Evolutionary conservation across 1,140 invertebrate species (phyloP).

Genomic region (Eurosta solidaginis): DNA sequence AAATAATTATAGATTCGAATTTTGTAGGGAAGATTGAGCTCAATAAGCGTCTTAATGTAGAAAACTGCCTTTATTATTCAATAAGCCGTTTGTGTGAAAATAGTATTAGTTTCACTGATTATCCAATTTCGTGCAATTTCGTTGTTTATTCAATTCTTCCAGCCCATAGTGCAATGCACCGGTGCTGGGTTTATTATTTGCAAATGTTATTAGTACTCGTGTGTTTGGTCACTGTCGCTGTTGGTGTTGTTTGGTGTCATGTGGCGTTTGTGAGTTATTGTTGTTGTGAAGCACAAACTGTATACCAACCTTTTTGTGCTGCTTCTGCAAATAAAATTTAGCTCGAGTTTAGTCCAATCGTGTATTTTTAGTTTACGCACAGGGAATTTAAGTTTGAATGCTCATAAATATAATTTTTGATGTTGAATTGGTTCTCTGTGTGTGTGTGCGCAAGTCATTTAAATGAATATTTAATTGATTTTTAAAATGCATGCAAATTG

Average conservation of each 20-base stretch:
- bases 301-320: not conserved
- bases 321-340: not conserved
- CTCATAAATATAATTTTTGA: not conserved
- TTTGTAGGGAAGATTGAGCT: no score
- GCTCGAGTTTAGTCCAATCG: not conserved
- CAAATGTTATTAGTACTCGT: not conserved
- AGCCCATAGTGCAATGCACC: not conserved
- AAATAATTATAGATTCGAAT: no score
- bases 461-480: not conserved
- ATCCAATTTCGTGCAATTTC: no score
- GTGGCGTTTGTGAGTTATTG: slow-evolving; percentile 1
- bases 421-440: not conserved
- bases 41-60: no score
- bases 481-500: not conserved
- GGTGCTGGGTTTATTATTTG: not conserved
- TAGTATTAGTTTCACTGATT: not conserved
- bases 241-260: not conserved
- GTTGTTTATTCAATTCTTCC: no score
- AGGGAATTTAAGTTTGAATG: not conserved
- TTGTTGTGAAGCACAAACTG: not conserved
- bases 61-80: no score
- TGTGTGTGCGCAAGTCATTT: not conserved
- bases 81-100: no score
- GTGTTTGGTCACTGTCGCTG: not conserved
- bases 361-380: not conserved